Evolutionary conservation across 1,140 invertebrate species (phyloP).

Genomic region (Lordiphosa collinella): DNA sequence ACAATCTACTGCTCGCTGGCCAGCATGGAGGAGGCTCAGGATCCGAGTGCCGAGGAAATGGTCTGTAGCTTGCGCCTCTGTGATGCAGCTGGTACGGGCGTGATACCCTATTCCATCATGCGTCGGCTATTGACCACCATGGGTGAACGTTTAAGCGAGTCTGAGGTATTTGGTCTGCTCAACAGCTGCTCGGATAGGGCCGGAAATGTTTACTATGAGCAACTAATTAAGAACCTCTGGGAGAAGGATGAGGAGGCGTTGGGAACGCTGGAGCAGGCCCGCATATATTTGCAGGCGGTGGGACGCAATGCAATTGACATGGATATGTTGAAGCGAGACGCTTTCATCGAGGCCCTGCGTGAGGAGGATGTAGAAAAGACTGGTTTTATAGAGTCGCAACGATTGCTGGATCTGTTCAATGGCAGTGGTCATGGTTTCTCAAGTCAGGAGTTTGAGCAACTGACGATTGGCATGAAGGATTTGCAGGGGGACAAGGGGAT

Average conservation of each 20-base stretch:
- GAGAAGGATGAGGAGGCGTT: background rate
- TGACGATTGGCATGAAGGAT: slow-evolving; percentile 32
- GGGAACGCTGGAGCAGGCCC: slow-evolving; percentile 12
- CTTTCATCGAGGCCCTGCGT: slow-evolving; percentile 28
- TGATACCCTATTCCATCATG: slow-evolving; percentile 93
- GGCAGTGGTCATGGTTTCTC: slow-evolving; percentile 19
- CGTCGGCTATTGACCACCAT: slow-evolving; percentile 97
- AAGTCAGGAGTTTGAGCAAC: slow-evolving; percentile 16
- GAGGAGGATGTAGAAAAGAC: background rate
- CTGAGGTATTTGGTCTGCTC: slow-evolving; percentile 82
- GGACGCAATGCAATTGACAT: slow-evolving; percentile 42
- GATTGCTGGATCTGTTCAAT: slow-evolving; percentile 30
- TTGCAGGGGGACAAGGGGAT: slow-evolving; percentile 6
- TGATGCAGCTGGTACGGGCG: slow-evolving; percentile 93
- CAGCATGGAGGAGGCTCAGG: background rate
- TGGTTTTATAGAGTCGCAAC: slow-evolving; percentile 18
- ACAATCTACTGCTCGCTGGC: slow-evolving; percentile 33
- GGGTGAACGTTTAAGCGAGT: slow-evolving; percentile 93
- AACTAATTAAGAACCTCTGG: slow-evolving; percentile 18
- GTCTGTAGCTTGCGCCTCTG: slow-evolving; percentile 84
- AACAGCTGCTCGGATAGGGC: slow-evolving; percentile 3
- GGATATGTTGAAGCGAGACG: slow-evolving; percentile 30
- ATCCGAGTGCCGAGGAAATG: slow-evolving; percentile 41
- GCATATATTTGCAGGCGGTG: slow-evolving; percentile 34
- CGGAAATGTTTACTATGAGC: slow-evolving; percentile 34